phyloP scores from a whole-genome alignment of 2,113 vertebrate genomes.

The Pterocles burchelli region DNA sequence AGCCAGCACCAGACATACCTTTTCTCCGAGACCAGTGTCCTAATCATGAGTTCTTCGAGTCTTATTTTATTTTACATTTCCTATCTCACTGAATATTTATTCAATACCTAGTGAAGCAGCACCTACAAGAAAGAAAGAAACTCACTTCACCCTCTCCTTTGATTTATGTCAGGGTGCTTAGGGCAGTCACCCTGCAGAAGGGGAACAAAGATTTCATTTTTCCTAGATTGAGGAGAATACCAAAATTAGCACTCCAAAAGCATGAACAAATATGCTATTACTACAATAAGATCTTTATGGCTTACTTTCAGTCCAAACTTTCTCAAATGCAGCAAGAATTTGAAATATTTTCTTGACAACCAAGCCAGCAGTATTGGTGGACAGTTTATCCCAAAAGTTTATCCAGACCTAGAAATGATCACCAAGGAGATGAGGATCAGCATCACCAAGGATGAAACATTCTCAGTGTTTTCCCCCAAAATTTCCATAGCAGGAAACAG shows the following conservation, averaged over 20 bases:
- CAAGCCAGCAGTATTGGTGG: background rate
- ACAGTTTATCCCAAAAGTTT: background rate
- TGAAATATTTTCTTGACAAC: background rate
- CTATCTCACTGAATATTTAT: background rate
- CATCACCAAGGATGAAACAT: background rate
- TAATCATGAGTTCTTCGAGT: background rate
- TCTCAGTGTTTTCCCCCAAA: background rate
- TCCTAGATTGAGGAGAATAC: background rate
- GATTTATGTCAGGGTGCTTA: background rate
- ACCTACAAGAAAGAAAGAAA: background rate
- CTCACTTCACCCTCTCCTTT: background rate
- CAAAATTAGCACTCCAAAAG: background rate
- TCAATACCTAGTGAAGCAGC: background rate
- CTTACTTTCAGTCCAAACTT: background rate
- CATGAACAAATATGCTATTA: background rate
- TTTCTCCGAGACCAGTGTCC: background rate
- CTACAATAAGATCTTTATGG: background rate
- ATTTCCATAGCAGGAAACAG: background rate
- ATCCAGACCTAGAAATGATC: background rate
- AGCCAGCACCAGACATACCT: background rate
- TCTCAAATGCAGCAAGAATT: background rate
- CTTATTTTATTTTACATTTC: background rate
- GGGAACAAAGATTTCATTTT: background rate
- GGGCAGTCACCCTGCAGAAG: background rate
- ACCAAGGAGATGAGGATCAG: background rate